Percentiles rank a stretch among this genome's conserved stretches.
Evolutionary conservation across 1,140 invertebrate species (phyloP).

Genomic region (Anastrepha obliqua): DNA sequence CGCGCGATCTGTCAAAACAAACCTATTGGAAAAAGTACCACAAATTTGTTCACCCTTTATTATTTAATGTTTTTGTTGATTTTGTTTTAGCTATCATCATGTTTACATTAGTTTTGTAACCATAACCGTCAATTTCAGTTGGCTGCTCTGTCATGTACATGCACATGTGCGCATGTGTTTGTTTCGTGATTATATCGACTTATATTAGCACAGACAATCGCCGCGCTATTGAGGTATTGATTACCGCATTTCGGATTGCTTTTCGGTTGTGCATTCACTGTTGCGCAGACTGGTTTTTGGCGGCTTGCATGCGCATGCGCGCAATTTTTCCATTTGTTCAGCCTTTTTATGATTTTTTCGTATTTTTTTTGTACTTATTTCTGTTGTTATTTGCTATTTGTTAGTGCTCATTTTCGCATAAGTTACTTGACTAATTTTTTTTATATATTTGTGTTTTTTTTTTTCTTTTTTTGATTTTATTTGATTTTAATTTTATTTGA

Average conservation of each 20-base stretch:
- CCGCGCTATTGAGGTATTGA: neutral
- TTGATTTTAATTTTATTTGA: neutral
- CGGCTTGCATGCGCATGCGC: neutral
- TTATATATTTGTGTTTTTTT: neutral
- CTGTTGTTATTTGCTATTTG: neutral
- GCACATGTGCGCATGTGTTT: neutral
- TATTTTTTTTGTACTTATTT: neutral
- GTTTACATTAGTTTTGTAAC: conserved; percentile 21
- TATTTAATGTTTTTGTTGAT: neutral
- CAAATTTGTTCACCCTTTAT: too few relatives aligned
- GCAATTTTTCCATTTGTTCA: neutral
- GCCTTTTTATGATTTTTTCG: neutral
- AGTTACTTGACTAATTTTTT: neutral
- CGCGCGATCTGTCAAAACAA: too few relatives aligned
- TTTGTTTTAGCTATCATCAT: neutral
- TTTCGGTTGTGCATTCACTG: neutral
- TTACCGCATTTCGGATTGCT: conserved; percentile 41
- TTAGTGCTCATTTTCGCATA: conserved; percentile 9
- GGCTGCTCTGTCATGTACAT: neutral
- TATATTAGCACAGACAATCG: neutral
- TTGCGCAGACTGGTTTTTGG: conserved; percentile 29
- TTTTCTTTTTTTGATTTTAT: neutral
- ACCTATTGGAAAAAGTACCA: too few relatives aligned
- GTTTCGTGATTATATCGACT: conserved; percentile 16
- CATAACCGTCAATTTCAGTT: neutral